Base-by-base conservation (phyloP, 2,113 vertebrate genomes). In the Porphyrio hochstetteri region DNA sequence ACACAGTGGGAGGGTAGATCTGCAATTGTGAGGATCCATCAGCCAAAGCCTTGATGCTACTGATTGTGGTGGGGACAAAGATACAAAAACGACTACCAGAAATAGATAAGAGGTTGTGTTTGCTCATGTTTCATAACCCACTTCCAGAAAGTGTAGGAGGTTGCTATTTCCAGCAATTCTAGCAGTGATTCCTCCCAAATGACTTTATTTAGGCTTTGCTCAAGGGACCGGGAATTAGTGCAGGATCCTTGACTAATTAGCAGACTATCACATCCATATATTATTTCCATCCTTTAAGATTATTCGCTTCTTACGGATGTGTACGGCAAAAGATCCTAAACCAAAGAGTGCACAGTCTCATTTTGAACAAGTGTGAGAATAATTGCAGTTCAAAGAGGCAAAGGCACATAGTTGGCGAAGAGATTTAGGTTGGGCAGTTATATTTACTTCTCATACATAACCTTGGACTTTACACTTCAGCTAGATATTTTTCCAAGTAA, bases 41-140 rank as follows among this genome's bases (percentile, higher is more conserved):
- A 78, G 50, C 69, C 72, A 89, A 94, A 84, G n/a, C 57, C 86
- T 91, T 68, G 61, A 76, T 95, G 76, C 74, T 93, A 23, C 63
- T 94, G 65, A 44, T 93, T 76, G 44, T 78, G 64, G 9, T 92
- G 31, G 20, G 67, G 35, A 93, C 83, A 92, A 86, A 84, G 86
- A 61, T 33, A 84, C 7, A 11, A 79, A 84, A 86, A 46, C 2
- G 7, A 72, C 50, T 94, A 72, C 93, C 94, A 96, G 88, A 91
- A 96, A 96, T 96, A 96, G 95, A 84, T 72, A 91, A 93, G 52
- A 84, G 86, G 20, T 91, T 91, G 77, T 83, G 61, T 95, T 95
- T 96, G 83, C 86, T 95, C 92, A 10, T 95, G 65, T 96, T 96
- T 96, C 93, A 89, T 84, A 93, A 93, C 61, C 80, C 74, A 89